A percentile compares a stretch with the other conserved stretches of the same genome.
Evolutionary conservation across 2,113 vertebrate species (phyloP).

Genomic region (Malurus melanocephalus): DNA sequence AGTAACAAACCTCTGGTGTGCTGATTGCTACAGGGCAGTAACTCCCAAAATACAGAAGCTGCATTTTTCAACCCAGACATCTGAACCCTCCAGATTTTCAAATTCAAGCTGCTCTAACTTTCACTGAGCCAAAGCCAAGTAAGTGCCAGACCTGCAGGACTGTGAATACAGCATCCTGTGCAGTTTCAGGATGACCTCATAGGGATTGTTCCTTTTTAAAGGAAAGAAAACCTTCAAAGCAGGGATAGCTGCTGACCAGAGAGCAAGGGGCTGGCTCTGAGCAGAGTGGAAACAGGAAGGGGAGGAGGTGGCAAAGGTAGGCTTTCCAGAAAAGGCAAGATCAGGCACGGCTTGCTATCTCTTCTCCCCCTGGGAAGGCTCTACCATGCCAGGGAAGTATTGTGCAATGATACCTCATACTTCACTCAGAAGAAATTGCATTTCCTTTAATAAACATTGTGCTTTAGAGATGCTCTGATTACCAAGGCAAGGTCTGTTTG

Average conservation of each 20-base stretch:
- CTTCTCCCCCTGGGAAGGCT: slow-evolving; percentile 19
- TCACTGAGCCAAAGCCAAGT: not conserved
- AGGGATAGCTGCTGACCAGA: slow-evolving; percentile 22
- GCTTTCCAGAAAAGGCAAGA: slow-evolving; percentile 63
- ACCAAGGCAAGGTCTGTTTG: not conserved
- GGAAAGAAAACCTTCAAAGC: not conserved
- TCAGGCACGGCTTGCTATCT: slow-evolving; percentile 22
- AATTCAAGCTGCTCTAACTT: not conserved
- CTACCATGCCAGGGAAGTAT: not conserved
- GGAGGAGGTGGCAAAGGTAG: slow-evolving; percentile 52
- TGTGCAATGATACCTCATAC: slow-evolving; percentile 9
- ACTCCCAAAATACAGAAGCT: not conserved
- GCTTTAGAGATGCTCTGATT: slow-evolving; percentile 27
- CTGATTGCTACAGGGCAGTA: not conserved
- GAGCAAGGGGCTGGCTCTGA: slow-evolving; percentile 8
- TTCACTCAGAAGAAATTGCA: slow-evolving; percentile 16
- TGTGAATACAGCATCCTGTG: not conserved
- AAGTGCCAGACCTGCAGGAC: not conserved
- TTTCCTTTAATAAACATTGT: slow-evolving; percentile 14
- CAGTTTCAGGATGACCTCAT: slow-evolving; percentile 35
- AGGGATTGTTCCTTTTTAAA: not conserved
- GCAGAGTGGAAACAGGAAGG: slow-evolving; percentile 51
- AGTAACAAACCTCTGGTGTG: not conserved
- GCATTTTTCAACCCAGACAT: rapidly evolving
- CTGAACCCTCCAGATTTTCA: not conserved